Evolutionary conservation across 2,797 vertebrate species (phyloP).

Genomic region (Myripristis murdjan): DNA sequence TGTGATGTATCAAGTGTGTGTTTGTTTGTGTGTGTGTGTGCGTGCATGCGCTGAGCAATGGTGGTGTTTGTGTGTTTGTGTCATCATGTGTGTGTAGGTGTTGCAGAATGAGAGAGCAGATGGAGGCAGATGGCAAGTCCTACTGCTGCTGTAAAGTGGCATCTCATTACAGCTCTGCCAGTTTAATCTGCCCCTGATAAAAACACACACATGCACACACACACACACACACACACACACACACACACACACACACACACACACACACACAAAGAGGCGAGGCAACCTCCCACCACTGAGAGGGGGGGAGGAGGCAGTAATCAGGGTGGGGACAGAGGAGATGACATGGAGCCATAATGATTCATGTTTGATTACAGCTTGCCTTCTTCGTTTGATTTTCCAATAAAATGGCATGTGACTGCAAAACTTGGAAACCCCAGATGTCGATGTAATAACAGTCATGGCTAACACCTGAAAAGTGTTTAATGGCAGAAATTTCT

Average conservation of each 20-base stretch:
- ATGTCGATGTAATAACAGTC: too few relatives aligned
- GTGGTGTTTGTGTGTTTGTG: not conserved
- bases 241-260: not conserved
- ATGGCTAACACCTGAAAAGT: too few relatives aligned
- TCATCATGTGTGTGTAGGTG: constrained; percentile 28
- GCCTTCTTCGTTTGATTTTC: not conserved
- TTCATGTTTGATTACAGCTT: too few relatives aligned
- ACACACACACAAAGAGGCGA: not conserved
- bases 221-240: not conserved
- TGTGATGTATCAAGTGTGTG: constrained; percentile 20
- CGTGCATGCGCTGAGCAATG: not conserved
- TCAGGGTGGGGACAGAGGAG: constrained; percentile 14
- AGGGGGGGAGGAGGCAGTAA: constrained; percentile 4
- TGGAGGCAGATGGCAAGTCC: constrained; percentile 77
- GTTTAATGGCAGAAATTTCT: too few relatives aligned
- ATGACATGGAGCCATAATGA: not conserved
- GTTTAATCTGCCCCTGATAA: constrained; percentile 57
- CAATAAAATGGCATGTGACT: too few relatives aligned
- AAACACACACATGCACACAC: constrained; percentile 10
- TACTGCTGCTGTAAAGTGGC: constrained; percentile 65
- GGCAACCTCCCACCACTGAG: too few relatives aligned
- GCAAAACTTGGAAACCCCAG: too few relatives aligned
- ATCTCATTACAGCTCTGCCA: constrained; percentile 64
- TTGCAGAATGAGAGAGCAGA: constrained; percentile 58
- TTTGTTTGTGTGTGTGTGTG: constrained; percentile 1